Evolutionary conservation across 2,888 invertebrate genomes (phyloP).

Genomic region (Gonocerus acuteangulatus): DNA sequence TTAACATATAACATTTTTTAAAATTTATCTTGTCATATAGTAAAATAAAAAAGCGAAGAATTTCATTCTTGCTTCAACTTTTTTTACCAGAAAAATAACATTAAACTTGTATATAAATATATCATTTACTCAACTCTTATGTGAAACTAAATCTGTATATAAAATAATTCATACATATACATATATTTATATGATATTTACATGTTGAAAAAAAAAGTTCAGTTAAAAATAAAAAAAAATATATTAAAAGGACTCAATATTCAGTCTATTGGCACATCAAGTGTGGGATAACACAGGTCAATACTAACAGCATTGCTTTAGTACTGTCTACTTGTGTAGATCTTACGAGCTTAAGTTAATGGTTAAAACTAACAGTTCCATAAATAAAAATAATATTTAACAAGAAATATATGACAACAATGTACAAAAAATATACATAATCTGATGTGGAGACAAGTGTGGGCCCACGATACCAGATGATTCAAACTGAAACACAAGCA

Average conservation of each 20-base stretch:
- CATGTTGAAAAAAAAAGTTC: not conserved
- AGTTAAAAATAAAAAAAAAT: constrained; percentile 9
- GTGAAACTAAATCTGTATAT: not conserved
- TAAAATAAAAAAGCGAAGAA: constrained; percentile 3
- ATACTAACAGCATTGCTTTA: too few relatives aligned
- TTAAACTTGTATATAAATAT: too few relatives aligned
- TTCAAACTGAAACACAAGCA: constrained; percentile 6
- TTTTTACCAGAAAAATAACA: not conserved
- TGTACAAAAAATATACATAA: not conserved
- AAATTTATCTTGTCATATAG: not conserved
- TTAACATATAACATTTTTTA: constrained; percentile 11
- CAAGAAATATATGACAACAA: not conserved
- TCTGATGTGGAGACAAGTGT: constrained; percentile 2
- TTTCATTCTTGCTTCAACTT: not conserved
- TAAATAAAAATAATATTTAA: not conserved
- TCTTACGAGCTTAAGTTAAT: not conserved
- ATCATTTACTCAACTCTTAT: too few relatives aligned
- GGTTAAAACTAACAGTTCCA: not conserved
- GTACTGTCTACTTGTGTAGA: not conserved
- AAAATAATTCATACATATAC: not conserved
- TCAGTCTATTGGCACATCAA: constrained; percentile 18
- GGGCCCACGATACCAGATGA: constrained; percentile 1
- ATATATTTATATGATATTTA: too few relatives aligned
- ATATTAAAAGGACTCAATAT: constrained; percentile 5
- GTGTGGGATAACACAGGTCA: not conserved